Conservation (phyloP, 2,113 vertebrate genomes). For the Gambusia affinis region DNA sequence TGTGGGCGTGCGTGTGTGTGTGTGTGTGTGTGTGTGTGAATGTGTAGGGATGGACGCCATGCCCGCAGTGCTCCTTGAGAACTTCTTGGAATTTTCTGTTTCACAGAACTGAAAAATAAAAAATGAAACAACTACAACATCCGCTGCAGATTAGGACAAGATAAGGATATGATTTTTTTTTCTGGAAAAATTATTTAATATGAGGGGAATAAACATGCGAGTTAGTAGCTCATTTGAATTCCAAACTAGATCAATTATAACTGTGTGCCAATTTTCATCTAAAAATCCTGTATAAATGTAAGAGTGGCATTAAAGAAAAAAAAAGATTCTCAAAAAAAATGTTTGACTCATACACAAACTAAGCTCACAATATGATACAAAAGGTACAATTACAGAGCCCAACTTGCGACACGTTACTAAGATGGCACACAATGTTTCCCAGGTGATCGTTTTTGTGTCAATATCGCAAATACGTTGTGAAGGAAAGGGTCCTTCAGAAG, state of each 20-base stretch:
- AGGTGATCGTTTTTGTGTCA: background rate
- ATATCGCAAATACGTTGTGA: background rate
- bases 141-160: background rate
- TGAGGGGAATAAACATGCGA: background rate
- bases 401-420: background rate
- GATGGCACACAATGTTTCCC: background rate
- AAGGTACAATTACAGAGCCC: background rate
- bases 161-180: background rate
- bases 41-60: background rate
- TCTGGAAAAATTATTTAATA: background rate
- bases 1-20: too few species aligned
- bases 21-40: accelerated
- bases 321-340: too few species aligned
- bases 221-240: background rate
- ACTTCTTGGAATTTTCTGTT: background rate
- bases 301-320: too few species aligned
- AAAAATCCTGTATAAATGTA: too few species aligned
- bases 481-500: background rate
- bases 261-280: too few species aligned
- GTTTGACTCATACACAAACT: too few species aligned
- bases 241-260: too few species aligned
- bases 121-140: background rate
- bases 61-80: background rate
- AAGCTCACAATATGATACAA: too few species aligned
- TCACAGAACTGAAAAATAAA: background rate